Conservation (phyloP, 2,888 invertebrate genomes). For the Tenthredo scrophulariae region DNA sequence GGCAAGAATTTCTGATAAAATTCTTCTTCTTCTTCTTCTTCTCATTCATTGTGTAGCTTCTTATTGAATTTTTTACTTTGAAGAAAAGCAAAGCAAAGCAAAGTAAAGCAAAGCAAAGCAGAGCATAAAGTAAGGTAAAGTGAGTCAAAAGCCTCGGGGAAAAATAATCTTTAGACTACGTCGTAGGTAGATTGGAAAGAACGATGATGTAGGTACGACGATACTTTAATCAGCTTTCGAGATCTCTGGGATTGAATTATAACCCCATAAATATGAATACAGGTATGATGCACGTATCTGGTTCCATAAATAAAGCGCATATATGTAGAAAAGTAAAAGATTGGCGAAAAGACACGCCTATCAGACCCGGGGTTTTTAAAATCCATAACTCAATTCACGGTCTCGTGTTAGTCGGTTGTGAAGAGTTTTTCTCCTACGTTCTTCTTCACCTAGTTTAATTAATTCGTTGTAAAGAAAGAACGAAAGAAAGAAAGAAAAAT, state of each 20-base stretch:
- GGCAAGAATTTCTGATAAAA: background rate
- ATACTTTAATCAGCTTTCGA: conserved; percentile 48
- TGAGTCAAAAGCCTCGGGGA: conserved; percentile 18
- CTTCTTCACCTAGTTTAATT: conserved; percentile 15
- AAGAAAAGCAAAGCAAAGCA: background rate
- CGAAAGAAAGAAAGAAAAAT: background rate
- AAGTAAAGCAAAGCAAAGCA: background rate
- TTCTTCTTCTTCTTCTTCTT: conserved; percentile 9
- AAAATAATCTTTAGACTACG: conserved; percentile 6
- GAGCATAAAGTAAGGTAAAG: background rate
- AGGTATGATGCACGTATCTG: conserved; percentile 8
- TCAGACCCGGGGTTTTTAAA: background rate
- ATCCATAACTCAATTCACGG: conserved; percentile 38
- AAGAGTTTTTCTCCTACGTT: background rate
- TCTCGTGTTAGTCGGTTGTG: conserved; percentile 58
- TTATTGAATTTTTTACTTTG: conserved; percentile 38
- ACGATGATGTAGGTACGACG: conserved; percentile 6
- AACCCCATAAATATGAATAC: conserved; percentile 20
- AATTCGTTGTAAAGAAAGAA: background rate
- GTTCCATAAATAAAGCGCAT: conserved; percentile 18
- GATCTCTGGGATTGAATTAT: conserved; percentile 46
- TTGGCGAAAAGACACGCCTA: conserved; percentile 47
- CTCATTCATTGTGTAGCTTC: background rate
- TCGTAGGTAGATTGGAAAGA: background rate
- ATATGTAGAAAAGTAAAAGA: background rate